Percentiles rank a stretch among this genome's conserved stretches.
These are phyloP conservation scores for Thecophora atra DNA, from an alignment of 2,888 invertebrate species.

Conservation along the genomic window DNA sequence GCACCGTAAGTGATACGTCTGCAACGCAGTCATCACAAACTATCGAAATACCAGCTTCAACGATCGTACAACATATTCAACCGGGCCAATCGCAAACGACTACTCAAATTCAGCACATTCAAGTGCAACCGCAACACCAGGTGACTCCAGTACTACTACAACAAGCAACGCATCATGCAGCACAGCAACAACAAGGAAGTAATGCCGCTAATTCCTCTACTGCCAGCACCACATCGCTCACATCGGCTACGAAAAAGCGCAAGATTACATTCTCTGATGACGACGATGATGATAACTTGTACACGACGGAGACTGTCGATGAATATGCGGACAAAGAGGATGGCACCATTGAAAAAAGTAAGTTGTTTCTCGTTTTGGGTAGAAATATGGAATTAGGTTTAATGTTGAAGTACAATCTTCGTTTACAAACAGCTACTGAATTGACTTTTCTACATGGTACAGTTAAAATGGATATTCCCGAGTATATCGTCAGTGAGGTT, in stretches of 20 bases:
- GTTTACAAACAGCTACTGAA: constrained; percentile 63
- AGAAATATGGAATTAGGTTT: neutral
- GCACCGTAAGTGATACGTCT: constrained; percentile 57
- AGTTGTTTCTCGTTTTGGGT: constrained; percentile 34
- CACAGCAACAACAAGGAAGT: constrained; percentile 50
- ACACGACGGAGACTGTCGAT: constrained; percentile 64
- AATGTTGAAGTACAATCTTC: neutral
- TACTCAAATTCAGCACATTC: constrained; percentile 54
- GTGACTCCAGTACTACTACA: constrained; percentile 39
- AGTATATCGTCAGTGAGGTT: constrained; percentile 67
- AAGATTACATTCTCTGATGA: constrained; percentile 65
- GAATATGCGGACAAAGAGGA: constrained; percentile 61
- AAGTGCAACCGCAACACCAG: constrained; percentile 56
- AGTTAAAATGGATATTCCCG: constrained; percentile 70
- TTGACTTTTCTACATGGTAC: constrained; percentile 66
- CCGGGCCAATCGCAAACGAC: constrained; percentile 43
- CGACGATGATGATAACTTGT: constrained; percentile 64
- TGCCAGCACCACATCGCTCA: constrained; percentile 44
- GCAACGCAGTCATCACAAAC: constrained; percentile 57
- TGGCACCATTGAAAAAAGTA: constrained; percentile 62
- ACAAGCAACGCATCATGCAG: constrained; percentile 38
- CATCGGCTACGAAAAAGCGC: constrained; percentile 55
- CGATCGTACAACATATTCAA: constrained; percentile 51
- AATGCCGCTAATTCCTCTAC: constrained; percentile 55
- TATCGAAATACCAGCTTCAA: constrained; percentile 60